Evolutionary conservation across 2,797 vertebrate genomes (phyloP).

Genomic region (Enteromius argenteus): DNA sequence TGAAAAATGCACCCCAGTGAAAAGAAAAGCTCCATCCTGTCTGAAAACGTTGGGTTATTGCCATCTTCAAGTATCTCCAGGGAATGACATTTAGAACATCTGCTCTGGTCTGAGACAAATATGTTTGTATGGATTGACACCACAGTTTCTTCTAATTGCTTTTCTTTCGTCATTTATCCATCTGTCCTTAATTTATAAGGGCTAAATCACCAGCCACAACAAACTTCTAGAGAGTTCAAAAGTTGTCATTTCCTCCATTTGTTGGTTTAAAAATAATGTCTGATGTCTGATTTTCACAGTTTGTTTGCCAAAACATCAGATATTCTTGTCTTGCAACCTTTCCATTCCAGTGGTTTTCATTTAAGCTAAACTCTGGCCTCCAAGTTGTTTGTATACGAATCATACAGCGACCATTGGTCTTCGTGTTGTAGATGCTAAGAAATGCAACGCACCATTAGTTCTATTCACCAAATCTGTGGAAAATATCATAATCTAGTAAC

Average conservation of each 20-base stretch:
- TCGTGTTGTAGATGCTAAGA: constrained; percentile 2
- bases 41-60: constrained; percentile 49
- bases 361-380: neutral
- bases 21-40: constrained; percentile 29
- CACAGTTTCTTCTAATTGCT: constrained; percentile 22
- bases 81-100: constrained; percentile 69
- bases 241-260: constrained; percentile 6
- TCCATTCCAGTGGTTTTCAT: constrained; percentile 15
- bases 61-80: constrained; percentile 82
- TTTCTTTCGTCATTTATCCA: constrained; percentile 19
- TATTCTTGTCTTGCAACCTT: constrained; percentile 24
- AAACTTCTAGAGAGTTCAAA: constrained; percentile 1
- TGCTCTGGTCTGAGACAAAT: constrained; percentile 56
- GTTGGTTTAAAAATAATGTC: constrained; percentile 25
- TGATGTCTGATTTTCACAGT: constrained; percentile 13
- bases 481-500: constrained; percentile 58
- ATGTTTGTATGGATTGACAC: constrained; percentile 4
- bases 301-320: neutral
- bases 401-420: neutral
- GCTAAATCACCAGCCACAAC: constrained; percentile 34
- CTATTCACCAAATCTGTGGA: neutral
- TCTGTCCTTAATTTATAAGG: constrained; percentile 25
- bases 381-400: neutral
- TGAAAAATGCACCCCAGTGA: constrained; percentile 24
- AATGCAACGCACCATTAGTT: neutral